These are phyloP conservation scores for Phyllostomus hastatus DNA, from an alignment of 2,113 vertebrate genomes.

Conservation along the genomic window DNA sequence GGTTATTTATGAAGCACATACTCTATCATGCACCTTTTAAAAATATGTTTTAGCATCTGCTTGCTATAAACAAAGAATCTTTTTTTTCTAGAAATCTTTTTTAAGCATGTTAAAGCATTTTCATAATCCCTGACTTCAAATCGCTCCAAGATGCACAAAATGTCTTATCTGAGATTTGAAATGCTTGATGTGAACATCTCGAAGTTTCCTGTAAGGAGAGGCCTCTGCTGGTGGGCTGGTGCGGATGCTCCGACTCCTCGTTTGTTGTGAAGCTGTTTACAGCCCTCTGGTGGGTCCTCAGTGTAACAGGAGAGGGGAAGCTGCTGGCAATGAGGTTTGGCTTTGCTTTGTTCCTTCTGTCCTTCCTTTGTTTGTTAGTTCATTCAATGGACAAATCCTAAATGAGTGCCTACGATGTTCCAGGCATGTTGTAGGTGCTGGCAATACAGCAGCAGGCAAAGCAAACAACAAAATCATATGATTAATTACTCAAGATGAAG, in stretches of 20 bases:
- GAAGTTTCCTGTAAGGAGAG: not conserved
- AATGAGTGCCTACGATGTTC: not conserved
- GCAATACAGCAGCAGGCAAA: not conserved
- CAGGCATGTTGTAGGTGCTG: not conserved
- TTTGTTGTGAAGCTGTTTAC: not conserved
- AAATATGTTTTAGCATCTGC: not conserved
- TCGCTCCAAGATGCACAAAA: not conserved
- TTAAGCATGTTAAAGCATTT: not conserved
- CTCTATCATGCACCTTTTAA: not conserved
- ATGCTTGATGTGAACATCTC: not conserved
- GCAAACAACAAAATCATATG: not conserved
- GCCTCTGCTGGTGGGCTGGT: not conserved
- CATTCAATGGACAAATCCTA: not conserved
- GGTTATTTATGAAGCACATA: not conserved
- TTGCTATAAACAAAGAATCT: not conserved
- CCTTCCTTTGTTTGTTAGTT: not conserved
- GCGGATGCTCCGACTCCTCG: accelerated
- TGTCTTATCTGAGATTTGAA: not conserved
- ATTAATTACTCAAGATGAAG: not conserved
- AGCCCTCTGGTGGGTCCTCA: constrained; percentile 42
- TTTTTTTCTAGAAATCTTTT: not conserved
- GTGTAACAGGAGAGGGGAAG: not conserved
- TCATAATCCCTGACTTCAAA: not conserved
- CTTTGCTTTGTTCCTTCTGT: not conserved
- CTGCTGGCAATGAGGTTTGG: not conserved